Conservation (phyloP, 2,888 invertebrate species). For the Spodoptera picta region DNA sequence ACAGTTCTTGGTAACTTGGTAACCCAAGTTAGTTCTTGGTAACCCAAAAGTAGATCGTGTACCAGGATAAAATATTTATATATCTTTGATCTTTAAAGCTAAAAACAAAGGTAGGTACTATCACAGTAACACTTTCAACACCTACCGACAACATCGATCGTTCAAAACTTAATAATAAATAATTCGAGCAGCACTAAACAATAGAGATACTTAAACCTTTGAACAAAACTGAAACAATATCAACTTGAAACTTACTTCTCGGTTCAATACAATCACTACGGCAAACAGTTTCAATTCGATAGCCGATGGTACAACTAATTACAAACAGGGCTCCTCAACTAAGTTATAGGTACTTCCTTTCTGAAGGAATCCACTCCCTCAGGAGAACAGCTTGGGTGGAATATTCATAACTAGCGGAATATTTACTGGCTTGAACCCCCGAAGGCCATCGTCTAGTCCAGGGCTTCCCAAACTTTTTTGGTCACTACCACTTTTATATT, state of each 20-base stretch:
- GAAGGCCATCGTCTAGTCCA: slow-evolving; percentile 44
- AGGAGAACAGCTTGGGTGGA: slow-evolving; percentile 36
- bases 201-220: slow-evolving; percentile 27
- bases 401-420: slow-evolving; percentile 64
- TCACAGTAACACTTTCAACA: no score
- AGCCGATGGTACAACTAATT: slow-evolving; percentile 49
- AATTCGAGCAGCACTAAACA: slow-evolving; percentile 16
- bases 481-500: no score
- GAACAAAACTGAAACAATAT: slow-evolving; percentile 38
- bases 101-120: no score
- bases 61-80: no score
- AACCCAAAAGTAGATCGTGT: no score
- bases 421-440: slow-evolving; percentile 55
- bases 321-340: slow-evolving; percentile 46
- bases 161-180: slow-evolving; percentile 3
- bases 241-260: slow-evolving; percentile 25
- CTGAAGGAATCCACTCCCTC: slow-evolving; percentile 16
- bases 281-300: slow-evolving; percentile 47
- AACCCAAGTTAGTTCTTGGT: no score
- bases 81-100: no score
- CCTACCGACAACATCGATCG: no score
- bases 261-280: slow-evolving; percentile 39
- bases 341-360: slow-evolving; percentile 54
- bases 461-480: no score
- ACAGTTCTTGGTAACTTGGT: no score